Conservation (phyloP, 2,113 vertebrate genomes). For the Bos indicus region DNA sequence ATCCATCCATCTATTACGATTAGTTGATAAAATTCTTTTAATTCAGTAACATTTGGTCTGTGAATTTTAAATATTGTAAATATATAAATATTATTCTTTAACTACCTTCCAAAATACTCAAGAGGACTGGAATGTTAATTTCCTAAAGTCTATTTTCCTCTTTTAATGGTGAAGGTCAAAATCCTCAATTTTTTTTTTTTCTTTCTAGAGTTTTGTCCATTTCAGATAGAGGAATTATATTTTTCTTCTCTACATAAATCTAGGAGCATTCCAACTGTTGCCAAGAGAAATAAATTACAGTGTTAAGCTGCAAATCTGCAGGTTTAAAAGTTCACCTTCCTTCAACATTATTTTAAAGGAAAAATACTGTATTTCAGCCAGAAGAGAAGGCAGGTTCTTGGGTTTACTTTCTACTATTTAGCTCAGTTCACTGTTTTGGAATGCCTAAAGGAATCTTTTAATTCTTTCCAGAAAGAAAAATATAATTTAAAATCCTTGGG, state of each 20-base stretch:
- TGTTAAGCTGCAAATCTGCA: slow-evolving; percentile 49
- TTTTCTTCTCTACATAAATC: slow-evolving; percentile 49
- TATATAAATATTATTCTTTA: slow-evolving; percentile 13
- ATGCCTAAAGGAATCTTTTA: neutral
- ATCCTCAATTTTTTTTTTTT: neutral
- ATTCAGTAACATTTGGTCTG: neutral
- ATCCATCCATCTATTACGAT: neutral
- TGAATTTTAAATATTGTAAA: slow-evolving; percentile 24
- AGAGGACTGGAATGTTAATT: neutral
- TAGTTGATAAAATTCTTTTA: neutral
- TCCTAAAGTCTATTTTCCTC: slow-evolving; percentile 25
- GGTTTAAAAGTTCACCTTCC: slow-evolving; percentile 50
- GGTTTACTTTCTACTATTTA: neutral
- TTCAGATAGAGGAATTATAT: slow-evolving; percentile 50
- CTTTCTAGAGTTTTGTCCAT: slow-evolving; percentile 14
- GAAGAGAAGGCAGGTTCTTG: neutral
- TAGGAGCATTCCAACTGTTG: slow-evolving; percentile 18
- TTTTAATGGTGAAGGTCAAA: slow-evolving; percentile 45
- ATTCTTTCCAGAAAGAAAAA: slow-evolving; percentile 27
- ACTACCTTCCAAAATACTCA: slow-evolving; percentile 35
- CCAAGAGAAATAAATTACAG: slow-evolving; percentile 66
- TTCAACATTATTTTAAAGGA: slow-evolving; percentile 58
- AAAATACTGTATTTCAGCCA: slow-evolving; percentile 52
- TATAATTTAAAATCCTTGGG: slow-evolving; percentile 21
- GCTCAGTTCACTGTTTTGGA: slow-evolving; percentile 2